Percentiles rank a stretch among this genome's conserved stretches.
phyloP scores from a whole-genome alignment of 2,888 invertebrate genomes.

The Tachystola acroxantha region DNA sequence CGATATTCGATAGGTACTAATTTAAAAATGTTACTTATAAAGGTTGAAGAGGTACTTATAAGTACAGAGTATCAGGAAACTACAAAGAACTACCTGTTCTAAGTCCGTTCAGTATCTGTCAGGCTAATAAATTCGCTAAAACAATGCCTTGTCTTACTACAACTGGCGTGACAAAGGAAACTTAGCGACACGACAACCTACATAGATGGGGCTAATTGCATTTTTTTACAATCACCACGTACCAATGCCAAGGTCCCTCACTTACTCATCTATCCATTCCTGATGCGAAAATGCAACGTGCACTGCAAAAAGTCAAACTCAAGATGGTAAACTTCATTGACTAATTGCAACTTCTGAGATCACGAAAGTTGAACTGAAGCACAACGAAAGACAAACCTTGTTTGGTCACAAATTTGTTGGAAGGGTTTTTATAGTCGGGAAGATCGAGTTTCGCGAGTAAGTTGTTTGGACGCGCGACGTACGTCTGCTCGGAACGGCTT shows the following conservation, averaged over 20 bases:
- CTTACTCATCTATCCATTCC: constrained; percentile 74
- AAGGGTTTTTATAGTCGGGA: constrained; percentile 35
- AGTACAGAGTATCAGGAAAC: constrained; percentile 37
- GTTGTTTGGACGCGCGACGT: constrained; percentile 61
- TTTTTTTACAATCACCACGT: constrained; percentile 64
- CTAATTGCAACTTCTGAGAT: constrained; percentile 39
- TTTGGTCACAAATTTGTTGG: constrained; percentile 30
- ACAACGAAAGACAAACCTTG: constrained; percentile 54
- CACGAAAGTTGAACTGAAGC: constrained; percentile 30
- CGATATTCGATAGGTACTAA: too few relatives aligned
- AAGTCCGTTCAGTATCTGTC: constrained; percentile 28
- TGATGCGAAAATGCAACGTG: constrained; percentile 60
- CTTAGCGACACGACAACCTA: constrained; percentile 52
- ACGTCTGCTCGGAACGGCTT: constrained; percentile 57
- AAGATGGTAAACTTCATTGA: constrained; percentile 45
- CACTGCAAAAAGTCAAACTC: constrained; percentile 48
- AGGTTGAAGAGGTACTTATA: too few relatives aligned
- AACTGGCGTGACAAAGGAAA: constrained; percentile 69
- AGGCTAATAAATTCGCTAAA: constrained; percentile 61
- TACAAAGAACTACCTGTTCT: constrained; percentile 16
- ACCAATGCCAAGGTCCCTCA: constrained; percentile 68
- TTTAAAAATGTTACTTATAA: too few relatives aligned
- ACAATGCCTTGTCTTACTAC: constrained; percentile 59
- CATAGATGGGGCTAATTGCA: constrained; percentile 64
- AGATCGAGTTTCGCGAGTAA: constrained; percentile 64